Evolutionary conservation across 2,797 vertebrate genomes (phyloP).

Genomic region (Botia almorhae): DNA sequence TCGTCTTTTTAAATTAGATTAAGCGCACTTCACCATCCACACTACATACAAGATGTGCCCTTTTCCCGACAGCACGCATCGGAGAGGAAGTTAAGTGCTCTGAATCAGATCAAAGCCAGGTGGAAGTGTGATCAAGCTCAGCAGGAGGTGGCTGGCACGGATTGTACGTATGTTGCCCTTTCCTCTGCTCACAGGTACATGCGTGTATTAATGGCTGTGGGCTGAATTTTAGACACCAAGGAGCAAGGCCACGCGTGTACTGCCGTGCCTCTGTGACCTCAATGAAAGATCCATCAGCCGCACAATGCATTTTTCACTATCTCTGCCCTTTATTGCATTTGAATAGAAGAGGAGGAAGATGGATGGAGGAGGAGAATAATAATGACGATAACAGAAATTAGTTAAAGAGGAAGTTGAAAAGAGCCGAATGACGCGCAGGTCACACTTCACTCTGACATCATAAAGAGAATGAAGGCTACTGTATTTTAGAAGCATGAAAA

Average conservation of each 20-base stretch:
- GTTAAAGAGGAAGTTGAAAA: constrained; percentile 2
- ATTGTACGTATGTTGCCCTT: constrained; percentile 22
- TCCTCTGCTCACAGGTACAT: constrained; percentile 27
- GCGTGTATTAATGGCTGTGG: constrained; percentile 17
- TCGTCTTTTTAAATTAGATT: constrained; percentile 38
- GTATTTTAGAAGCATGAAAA: neutral
- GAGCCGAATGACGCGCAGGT: neutral
- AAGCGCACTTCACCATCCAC: constrained; percentile 31
- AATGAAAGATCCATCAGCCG: constrained; percentile 35
- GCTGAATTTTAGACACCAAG: neutral
- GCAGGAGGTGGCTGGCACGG: constrained; percentile 22
- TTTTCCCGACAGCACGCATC: neutral
- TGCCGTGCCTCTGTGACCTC: constrained; percentile 1
- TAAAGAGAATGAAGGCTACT: neutral
- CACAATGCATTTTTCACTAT: constrained; percentile 37
- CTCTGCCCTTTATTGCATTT: constrained; percentile 34
- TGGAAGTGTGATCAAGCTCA: constrained; percentile 39
- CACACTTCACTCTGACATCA: neutral
- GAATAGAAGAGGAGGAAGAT: constrained; percentile 5
- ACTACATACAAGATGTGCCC: constrained; percentile 30
- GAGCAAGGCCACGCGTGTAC: constrained; percentile 34
- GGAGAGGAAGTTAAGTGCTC: constrained; percentile 6
- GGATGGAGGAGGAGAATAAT: constrained; percentile 21
- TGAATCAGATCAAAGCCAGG: constrained; percentile 1
- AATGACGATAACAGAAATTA: constrained; percentile 26